Evolutionary conservation across 2,888 invertebrate genomes (phyloP), one percentile per base, ranked within the genome.

Genomic region (Sylvicola fuscatus): DNA sequence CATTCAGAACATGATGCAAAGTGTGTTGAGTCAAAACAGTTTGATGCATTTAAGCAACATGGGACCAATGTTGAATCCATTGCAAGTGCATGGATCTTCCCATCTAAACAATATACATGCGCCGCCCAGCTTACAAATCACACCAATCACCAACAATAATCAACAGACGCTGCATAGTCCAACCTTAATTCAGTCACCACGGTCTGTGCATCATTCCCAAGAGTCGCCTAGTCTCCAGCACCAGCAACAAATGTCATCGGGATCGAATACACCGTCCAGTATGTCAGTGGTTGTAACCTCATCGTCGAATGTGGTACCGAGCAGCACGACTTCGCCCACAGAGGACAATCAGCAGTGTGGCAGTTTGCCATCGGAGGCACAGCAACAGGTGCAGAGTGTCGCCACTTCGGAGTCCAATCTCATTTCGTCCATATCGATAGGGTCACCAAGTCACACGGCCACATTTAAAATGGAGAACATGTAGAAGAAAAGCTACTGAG

Each of bases 391-490:
- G 21, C 21, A 21, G 8, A 21, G 21, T 21, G 21, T 21, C 21
- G 27, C 47, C 43, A 27, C 32, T 21, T 33, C 34, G 5, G 38
- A 50, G 43, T 50, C 53, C 14, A 54, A 52, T 41, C 52, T 56
- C 14, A 54, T 56, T 31, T 51, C 52, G 42, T 54, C 54, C 13
- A 53, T 57, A 36, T 54, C 53, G 36, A 56, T 57, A 46, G 56
- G 56, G 11, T 53, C 56, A 10, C 48, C 47, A 38, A 21, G 8
- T 21, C 21, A 21, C 21, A 49, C 50, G 29, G 52, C 54, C 39
- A 51, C 48, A 41, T 58, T 58, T 38, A 58, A 58, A 48, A 57
- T 58, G 40, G 58, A 58, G 44, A 51, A 55, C 39, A 55, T 58
- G 44, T 57, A 56, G 51, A 26, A 8, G 21, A 21, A 31, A 31